A percentile compares a stretch with the other conserved stretches of the same genome.
Conservation (phyloP, 2,888 invertebrate species). For the Ferdinandea cuprea region DNA sequence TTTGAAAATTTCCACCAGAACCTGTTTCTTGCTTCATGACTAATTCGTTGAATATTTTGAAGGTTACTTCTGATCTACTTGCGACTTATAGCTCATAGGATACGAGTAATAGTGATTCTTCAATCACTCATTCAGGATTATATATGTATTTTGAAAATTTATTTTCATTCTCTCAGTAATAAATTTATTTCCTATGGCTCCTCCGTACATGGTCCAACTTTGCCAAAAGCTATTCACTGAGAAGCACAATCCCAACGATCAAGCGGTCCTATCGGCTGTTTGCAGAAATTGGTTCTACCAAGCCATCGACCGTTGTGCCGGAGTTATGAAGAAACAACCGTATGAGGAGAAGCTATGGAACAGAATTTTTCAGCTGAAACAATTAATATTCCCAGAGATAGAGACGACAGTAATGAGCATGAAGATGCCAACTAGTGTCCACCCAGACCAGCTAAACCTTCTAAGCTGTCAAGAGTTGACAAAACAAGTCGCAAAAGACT, state of each 20-base stretch:
- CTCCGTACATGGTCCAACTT: slow-evolving; percentile 52
- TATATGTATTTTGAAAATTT: background rate
- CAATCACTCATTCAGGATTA: background rate
- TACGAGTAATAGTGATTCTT: background rate
- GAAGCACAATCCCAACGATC: background rate
- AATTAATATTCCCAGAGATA: slow-evolving; percentile 76
- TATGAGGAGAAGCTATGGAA: slow-evolving; percentile 71
- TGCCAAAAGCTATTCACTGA: slow-evolving; percentile 37
- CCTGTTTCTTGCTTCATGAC: background rate
- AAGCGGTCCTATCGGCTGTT: background rate
- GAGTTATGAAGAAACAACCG: slow-evolving; percentile 48
- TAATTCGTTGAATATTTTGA: background rate
- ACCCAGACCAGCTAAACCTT: slow-evolving; percentile 73
- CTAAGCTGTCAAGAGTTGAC: slow-evolving; percentile 75
- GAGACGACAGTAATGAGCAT: slow-evolving; percentile 66
- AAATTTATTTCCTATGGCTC: slow-evolving; percentile 7
- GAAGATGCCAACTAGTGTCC: slow-evolving; percentile 74
- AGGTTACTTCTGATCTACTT: background rate
- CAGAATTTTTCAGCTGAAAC: slow-evolving; percentile 64
- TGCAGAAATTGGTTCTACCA: slow-evolving; percentile 76
- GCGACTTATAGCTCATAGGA: background rate
- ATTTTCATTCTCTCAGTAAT: background rate
- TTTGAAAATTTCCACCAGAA: background rate
- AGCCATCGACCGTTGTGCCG: slow-evolving; percentile 75
- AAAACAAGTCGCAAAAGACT: slow-evolving; percentile 75